Evolutionary conservation across 30 jellyfish, hydroid and myxozoan genomes (phyloP), one percentile per base, ranked within the genome.

Genomic region (Calvadosia cruxmelitensis): DNA sequence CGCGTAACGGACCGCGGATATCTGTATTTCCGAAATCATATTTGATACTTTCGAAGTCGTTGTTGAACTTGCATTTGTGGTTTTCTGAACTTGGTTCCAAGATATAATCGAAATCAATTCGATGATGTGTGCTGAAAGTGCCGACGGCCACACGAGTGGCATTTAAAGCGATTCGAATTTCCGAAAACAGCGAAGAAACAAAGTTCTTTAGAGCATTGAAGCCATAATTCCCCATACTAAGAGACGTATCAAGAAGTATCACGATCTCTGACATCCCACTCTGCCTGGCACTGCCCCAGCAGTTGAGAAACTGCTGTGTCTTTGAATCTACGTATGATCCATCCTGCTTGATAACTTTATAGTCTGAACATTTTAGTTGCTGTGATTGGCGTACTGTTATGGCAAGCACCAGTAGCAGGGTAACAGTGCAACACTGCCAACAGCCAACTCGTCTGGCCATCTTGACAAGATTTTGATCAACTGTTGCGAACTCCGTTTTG

Each of bases 111-210:
- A 89, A 15, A n/a, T 68, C 85, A 13, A 77, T 48, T 33, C 69
- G 31, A 35, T 78, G 88, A 24, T 53, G 5, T 0, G 53, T 3
- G 3, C 84, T 81, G 36, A 89, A 89, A 2, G 95, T 80, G 20
- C 87, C 95, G 33, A 89, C 52, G 31, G 98, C 93, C 27, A 89
- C 61, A 53, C 98, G 74, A 1, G 98, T 89, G 3, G 98, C 95
- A 70, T 81, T 81, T 68, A 70, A 89, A 1, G 98, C 90, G 26
- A 89, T 73, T 42, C 83, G 92, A 28, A 89, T 93, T 42, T 81
- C 85, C 12, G 84, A 52, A 20, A 89, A 65, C 67, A 89, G 53
- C n/a, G 93, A 83, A 29, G 67, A 70, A 48, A 89, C 81, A 71
- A 89, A 89, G 34, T 68, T 66, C 29, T 64, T 81, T 26, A 79